Percentiles rank a stretch among this genome's conserved stretches.
These are phyloP conservation scores for Calycopis cecrops DNA, from an alignment of 1,140 invertebrate species.

Conservation along the genomic window DNA sequence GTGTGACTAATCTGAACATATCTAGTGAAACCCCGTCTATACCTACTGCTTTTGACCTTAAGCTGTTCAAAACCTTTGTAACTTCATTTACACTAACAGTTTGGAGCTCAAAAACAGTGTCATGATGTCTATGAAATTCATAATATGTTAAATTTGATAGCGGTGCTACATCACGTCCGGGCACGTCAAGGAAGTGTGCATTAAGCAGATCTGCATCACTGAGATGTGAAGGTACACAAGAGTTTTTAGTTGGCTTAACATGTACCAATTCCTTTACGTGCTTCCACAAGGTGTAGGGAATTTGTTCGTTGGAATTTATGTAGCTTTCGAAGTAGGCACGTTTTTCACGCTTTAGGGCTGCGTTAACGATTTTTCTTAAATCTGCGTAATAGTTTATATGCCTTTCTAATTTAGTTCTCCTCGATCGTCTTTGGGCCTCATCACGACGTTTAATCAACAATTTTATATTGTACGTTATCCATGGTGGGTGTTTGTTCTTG, in stretches of 20 bases:
- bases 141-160: not conserved
- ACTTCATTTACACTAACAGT: not conserved
- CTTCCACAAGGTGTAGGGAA: not conserved
- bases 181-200: not conserved
- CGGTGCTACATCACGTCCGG: too few relatives aligned
- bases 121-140: not conserved
- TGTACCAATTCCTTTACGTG: not conserved
- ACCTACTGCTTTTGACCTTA: not conserved
- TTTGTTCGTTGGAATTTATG: not conserved
- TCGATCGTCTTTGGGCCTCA: conserved; percentile 5
- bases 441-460: conserved; percentile 16
- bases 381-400: conserved; percentile 14
- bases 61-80: not conserved
- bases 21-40: not conserved
- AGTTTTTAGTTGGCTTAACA: not conserved
- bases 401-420: not conserved
- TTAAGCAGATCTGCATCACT: not conserved
- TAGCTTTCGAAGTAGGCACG: not conserved
- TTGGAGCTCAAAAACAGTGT: not conserved
- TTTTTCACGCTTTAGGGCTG: not conserved
- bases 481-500: not conserved
- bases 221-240: not conserved
- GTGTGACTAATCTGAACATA: not conserved
- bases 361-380: not conserved
- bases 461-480: conserved; percentile 13